Conservation (phyloP, 2,797 vertebrate species). For the Chlorospingus flavigularis region DNA sequence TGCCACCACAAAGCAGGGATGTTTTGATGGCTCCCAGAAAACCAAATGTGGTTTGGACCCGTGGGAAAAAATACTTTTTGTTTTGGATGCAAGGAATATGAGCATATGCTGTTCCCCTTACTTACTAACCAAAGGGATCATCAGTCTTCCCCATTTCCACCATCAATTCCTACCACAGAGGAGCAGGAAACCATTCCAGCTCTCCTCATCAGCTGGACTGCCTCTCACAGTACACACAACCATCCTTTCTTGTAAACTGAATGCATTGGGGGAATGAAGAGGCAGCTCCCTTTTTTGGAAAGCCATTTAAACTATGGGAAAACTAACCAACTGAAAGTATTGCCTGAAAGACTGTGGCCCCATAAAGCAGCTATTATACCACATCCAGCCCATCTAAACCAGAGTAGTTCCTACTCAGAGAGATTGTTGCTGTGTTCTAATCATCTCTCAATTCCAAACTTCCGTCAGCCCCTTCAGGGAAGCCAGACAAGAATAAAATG, state of each 20-base stretch:
- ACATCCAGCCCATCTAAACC: not conserved
- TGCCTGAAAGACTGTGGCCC: not conserved
- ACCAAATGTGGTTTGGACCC: not conserved
- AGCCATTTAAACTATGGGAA: not conserved
- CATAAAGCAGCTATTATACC: not conserved
- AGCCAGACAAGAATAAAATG: not conserved
- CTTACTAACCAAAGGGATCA: not conserved
- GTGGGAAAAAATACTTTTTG: not conserved
- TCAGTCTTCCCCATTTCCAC: not conserved
- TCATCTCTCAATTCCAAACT: not conserved
- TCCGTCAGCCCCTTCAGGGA: not conserved
- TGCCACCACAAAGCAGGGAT: slow-evolving; percentile 22
- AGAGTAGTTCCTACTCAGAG: not conserved
- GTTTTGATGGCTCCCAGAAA: slow-evolving; percentile 2
- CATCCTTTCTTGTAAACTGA: not conserved
- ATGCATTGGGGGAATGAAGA: not conserved
- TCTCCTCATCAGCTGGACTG: not conserved
- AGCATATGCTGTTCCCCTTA: not conserved
- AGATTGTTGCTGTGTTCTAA: not conserved
- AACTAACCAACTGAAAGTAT: not conserved
- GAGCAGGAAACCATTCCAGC: not conserved
- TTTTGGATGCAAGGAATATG: not conserved
- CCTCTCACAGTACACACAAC: not conserved
- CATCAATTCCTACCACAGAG: not conserved
- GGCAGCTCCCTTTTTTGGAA: not conserved